These are phyloP conservation scores for Metaphire vulgaris DNA, from an alignment of 1,140 invertebrate species.

Conservation along the genomic window DNA sequence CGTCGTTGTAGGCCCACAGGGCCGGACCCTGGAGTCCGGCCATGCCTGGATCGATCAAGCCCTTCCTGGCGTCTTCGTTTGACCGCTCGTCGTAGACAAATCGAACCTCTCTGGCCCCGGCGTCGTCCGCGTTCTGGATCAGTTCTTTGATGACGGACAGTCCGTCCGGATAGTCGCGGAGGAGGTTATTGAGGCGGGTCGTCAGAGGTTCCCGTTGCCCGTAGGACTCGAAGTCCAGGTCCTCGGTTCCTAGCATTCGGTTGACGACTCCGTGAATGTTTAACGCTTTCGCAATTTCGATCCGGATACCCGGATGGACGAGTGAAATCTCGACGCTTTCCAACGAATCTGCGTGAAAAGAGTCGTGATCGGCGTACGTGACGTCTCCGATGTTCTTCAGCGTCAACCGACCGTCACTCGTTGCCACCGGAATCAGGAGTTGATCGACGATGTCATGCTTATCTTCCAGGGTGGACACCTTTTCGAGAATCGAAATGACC, in stretches of 20 bases:
- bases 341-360: slow-evolving; percentile 18
- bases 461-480: neutral
- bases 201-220: slow-evolving; percentile 38
- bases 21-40: slow-evolving; percentile 41
- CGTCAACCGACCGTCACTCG: neutral
- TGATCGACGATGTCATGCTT: neutral
- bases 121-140: slow-evolving; percentile 47
- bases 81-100: slow-evolving; percentile 49
- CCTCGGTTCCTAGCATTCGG: slow-evolving; percentile 23
- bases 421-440: slow-evolving; percentile 7
- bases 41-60: slow-evolving; percentile 37
- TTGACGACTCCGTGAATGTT: slow-evolving; percentile 34
- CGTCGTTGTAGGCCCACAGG: slow-evolving; percentile 44
- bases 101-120: slow-evolving; percentile 50
- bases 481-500: slow-evolving; percentile 7
- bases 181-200: slow-evolving; percentile 31
- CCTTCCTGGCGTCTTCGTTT: slow-evolving; percentile 30
- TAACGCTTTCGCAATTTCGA: slow-evolving; percentile 32
- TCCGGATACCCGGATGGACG: slow-evolving; percentile 35
- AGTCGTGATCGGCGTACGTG: slow-evolving; percentile 34
- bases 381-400: slow-evolving; percentile 21
- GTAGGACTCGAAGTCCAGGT: slow-evolving; percentile 32
- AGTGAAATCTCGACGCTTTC: slow-evolving; percentile 27
- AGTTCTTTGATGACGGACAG: slow-evolving; percentile 43
- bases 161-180: slow-evolving; percentile 40